Evolutionary conservation across 2,888 invertebrate species (phyloP), one percentile per base, ranked within the genome.

Genomic region (Lamproptera curius): DNA sequence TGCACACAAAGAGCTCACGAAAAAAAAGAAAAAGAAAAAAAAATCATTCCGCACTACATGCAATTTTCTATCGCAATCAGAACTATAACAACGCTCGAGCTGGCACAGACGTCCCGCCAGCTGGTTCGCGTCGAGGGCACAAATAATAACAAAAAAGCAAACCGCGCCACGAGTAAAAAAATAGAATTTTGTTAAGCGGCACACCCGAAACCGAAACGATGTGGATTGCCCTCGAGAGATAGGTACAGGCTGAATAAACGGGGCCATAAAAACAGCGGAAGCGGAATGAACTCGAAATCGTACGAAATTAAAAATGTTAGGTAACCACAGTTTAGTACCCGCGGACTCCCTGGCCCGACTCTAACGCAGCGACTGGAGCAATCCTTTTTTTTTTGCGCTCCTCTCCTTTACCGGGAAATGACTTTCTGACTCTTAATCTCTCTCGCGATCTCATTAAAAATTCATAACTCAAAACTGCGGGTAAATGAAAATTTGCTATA

Each of bases 371-470:
- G 74, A 72, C 73, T 70, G 76, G 67, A 67, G 70, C 74, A 67
- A 75, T 77, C 73, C 75, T 77, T 82, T 81, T 84, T 85, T 81
- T 85, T 81, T 65, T 63, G 56, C 65, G 56, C 67, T 72, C 65
- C 70, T 74, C 81, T 84, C 73, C 77, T 84, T 83, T 74, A 83
- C 83, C 74, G 85, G 87, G 87, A 88, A 88, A 88, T 87, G 87
- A 88, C 87, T 88, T 87, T 88, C 88, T 79, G 86, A 80, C 84
- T 88, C 88, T 77, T 89, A 89, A 89, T 89, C 81, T 89, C 82
- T 81, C 83, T 76, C 69, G 86, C 88, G 82, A 90, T 89, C 90
- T 89, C 89, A 89, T 90, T 89, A 90, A 87, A 89, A 89, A 89
- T 89, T 90, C 89, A 89, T 89, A 89, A 89, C 84, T 88, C 77